Percentiles rank a stretch among this genome's conserved stretches.
phyloP scores from a whole-genome alignment of 1,140 invertebrate species.

The Lithobius niger region DNA sequence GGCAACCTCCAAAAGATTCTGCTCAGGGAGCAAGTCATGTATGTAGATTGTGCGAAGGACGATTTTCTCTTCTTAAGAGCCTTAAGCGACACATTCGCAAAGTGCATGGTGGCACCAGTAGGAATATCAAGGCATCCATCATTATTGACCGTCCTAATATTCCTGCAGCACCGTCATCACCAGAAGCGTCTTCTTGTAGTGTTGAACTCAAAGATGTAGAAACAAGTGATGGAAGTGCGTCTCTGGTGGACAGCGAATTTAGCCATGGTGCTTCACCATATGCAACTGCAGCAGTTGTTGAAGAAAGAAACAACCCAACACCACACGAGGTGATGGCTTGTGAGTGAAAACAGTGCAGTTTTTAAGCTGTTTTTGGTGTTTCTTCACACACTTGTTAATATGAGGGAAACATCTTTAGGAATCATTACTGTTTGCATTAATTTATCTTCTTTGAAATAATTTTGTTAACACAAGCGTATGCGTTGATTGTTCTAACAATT shows the following conservation, averaged over 20 bases:
- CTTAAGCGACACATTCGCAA: conserved; percentile 21
- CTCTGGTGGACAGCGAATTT: conserved; percentile 12
- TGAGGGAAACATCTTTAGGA: too few species aligned
- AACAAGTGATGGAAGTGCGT: conserved; percentile 14
- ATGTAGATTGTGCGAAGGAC: conserved; percentile 20
- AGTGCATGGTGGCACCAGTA: too few species aligned
- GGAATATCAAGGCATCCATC: too few species aligned
- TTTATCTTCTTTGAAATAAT: too few species aligned
- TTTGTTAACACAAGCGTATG: too few species aligned
- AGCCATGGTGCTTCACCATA: conserved; percentile 7
- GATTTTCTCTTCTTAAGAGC: conserved; percentile 19
- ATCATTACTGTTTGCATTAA: too few species aligned
- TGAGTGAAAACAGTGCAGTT: too few species aligned
- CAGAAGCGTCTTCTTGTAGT: conserved; percentile 14
- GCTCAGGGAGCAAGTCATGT: conserved; percentile 12
- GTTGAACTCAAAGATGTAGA: conserved; percentile 13
- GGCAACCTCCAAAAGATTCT: conserved; percentile 7
- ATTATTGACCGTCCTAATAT: too few species aligned
- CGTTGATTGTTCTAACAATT: too few species aligned
- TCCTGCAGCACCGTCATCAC: conserved; percentile 9
- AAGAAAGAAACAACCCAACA: background rate
- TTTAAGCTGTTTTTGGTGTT: too few species aligned
- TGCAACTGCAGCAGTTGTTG: background rate
- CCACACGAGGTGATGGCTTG: conserved; percentile 7
- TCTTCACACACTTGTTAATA: too few species aligned